Evolutionary conservation across 92 coral and sea anemone genomes (phyloP), one percentile per base, ranked within the genome.

Genomic region (Siderastrea siderea): DNA sequence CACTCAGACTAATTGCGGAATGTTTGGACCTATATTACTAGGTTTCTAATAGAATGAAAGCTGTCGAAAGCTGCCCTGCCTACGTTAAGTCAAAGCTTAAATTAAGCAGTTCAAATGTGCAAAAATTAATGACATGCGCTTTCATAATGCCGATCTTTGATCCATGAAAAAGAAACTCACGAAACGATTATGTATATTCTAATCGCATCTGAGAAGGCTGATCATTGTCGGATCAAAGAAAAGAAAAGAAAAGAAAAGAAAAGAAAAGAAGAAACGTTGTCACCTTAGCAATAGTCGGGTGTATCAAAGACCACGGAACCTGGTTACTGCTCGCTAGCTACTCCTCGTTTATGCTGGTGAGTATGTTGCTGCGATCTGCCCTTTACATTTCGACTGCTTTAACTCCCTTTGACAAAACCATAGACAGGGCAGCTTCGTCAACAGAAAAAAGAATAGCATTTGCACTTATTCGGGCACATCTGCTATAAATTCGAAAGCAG

Each of bases 371-470:
- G 48, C 80, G 74, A 73, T 74, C 87, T 84, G 64, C 86, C 78
- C 86, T 69, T 70, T 17, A 7, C 17, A 44, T 70, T 82, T 59
- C 86, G 65, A 47, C 71, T 82, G 77, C 59, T 61, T 75, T 57
- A 44, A 54, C n/a, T 17, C 16, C 53, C 77, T 84, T 84, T 73
- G 79, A 45, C 80, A 84, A 51, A 47, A 62, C 63, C 87, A 84
- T 73, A 84, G 87, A 60, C 87, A 74, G 87, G 87, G 87, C 87
- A 84, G 87, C 87, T 84, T 84, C 87, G 87, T 84, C 81, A 73
- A 55, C 65, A 38, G 26, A 15, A 69, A 54, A 44, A 8, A 16
- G 55, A 43, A 7, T 13, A 13, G 5, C 13, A 44, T 4, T 47
- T 12, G 7, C 7, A 55, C 16, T 9, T 15, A 1, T 57, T 60